phyloP scores from a whole-genome alignment of 2,888 invertebrate species.

The Ophion slaviceki region DNA sequence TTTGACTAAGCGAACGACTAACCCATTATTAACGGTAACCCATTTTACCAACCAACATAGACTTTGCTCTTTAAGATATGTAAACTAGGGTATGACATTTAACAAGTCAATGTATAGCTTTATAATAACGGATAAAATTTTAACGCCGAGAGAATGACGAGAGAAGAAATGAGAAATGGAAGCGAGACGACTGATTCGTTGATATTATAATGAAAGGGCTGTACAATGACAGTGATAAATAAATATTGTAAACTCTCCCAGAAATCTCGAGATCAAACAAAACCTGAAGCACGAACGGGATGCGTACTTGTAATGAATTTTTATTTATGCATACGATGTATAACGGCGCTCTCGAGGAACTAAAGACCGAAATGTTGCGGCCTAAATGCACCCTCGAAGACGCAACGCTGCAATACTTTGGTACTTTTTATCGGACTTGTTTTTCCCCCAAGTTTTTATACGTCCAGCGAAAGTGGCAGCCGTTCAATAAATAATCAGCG shows the following conservation, averaged over 20 bases:
- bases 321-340: slow-evolving; percentile 32
- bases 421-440: not conserved
- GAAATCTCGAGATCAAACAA: slow-evolving; percentile 39
- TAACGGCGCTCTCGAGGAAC: not conserved
- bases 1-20: slow-evolving; percentile 79
- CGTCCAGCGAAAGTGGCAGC: not conserved
- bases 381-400: not conserved
- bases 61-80: slow-evolving; percentile 79
- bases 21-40: slow-evolving; percentile 78
- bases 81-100: slow-evolving; percentile 79
- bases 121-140: slow-evolving; percentile 78
- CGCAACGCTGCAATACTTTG: not conserved
- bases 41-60: slow-evolving; percentile 78
- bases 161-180: slow-evolving; percentile 61
- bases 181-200: slow-evolving; percentile 78
- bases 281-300: not conserved
- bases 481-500: not conserved
- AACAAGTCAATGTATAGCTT: slow-evolving; percentile 81
- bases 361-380: not conserved
- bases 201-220: slow-evolving; percentile 80
- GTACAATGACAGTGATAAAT: slow-evolving; percentile 81
- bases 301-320: slow-evolving; percentile 4
- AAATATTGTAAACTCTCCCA: slow-evolving; percentile 80
- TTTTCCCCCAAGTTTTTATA: not conserved
- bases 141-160: slow-evolving; percentile 69